Evolutionary conservation across 2,888 invertebrate genomes (phyloP), one percentile per base, ranked within the genome.

Genomic region (Plagodis dolabraria): DNA sequence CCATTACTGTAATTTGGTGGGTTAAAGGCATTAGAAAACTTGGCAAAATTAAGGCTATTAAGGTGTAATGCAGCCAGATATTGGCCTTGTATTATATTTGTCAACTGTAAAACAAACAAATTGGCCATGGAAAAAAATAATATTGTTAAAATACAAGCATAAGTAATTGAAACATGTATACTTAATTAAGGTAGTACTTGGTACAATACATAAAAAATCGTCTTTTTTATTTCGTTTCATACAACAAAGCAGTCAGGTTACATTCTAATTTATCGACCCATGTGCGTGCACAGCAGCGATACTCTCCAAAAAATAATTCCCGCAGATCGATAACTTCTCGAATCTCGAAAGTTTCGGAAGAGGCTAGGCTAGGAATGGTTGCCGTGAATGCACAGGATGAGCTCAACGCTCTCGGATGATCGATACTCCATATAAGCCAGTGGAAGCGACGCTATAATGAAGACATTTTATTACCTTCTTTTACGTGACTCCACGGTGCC

Each of bases 401-500:
- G 33, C 7, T 8, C 8, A 45, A 46, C 22, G 36, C 7, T 36
- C 12, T 0, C 10, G 40, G n/a, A 9, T 6, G 40, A 48, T 57
- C 34, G 45, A 52, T 51, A 43, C 47, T 50, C 43, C 44, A 57
- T 57, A 74, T 63, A 64, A 65, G 67, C 46, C 43, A 63, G 49
- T 52, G 52, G 52, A 54, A 51, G 48, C 57, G 50, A 62, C 47
- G 60, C 56, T 78, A 80, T 47, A 89, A 88, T 87, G 83, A 85
- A 86, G 84, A 82, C 67, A 71, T 82, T 86, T 86, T 87, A 43
- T 47, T 92, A 93, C 93, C 93, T 93, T 91, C 93, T 89, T 93
- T 93, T 93, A 92, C 92, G 91, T 87, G 93, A 93, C 93, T 93
- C 93, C 93, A 93, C 93, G 93, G 91, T 93, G 93, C 93, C 90